A percentile compares a stretch with the other conserved stretches of the same genome.
phyloP scores from a whole-genome alignment of 2,113 vertebrate species.

The Hemiscyllium ocellatum region DNA sequence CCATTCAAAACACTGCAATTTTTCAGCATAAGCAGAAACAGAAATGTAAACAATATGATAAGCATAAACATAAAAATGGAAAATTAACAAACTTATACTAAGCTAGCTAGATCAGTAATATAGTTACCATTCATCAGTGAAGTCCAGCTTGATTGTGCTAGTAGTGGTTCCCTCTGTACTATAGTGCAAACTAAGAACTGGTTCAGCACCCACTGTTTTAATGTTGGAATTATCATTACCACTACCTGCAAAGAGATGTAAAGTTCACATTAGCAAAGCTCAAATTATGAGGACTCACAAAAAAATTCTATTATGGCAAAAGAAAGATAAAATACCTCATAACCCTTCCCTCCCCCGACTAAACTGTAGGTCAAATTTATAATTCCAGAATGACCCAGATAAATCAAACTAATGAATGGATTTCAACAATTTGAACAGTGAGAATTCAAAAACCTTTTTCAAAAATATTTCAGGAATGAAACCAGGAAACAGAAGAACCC shows the following conservation, averaged over 20 bases:
- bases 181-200: slow-evolving; percentile 92
- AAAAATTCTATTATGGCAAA: not conserved
- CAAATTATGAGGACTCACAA: slow-evolving; percentile 48
- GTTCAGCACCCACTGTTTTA: slow-evolving; percentile 71
- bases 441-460: not conserved
- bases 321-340: not conserved
- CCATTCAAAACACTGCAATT: not conserved
- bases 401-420: not conserved
- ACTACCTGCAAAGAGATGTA: slow-evolving; percentile 55
- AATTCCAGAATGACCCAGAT: not conserved
- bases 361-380: not conserved
- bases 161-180: slow-evolving; percentile 96
- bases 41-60: not conserved
- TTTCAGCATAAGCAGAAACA: not conserved
- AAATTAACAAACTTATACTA: not conserved
- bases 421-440: not conserved
- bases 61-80: not conserved
- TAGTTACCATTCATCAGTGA: slow-evolving; percentile 94
- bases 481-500: not conserved
- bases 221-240: slow-evolving; percentile 61
- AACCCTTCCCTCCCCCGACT: not conserved
- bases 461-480: not conserved
- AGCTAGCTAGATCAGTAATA: not conserved
- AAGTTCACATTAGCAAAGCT: not conserved
- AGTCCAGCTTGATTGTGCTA: slow-evolving; percentile 96